Percentiles rank a stretch among this genome's conserved stretches.
phyloP scores from a whole-genome alignment of 2,888 invertebrate genomes.

The Minunthozetes semirufus region DNA sequence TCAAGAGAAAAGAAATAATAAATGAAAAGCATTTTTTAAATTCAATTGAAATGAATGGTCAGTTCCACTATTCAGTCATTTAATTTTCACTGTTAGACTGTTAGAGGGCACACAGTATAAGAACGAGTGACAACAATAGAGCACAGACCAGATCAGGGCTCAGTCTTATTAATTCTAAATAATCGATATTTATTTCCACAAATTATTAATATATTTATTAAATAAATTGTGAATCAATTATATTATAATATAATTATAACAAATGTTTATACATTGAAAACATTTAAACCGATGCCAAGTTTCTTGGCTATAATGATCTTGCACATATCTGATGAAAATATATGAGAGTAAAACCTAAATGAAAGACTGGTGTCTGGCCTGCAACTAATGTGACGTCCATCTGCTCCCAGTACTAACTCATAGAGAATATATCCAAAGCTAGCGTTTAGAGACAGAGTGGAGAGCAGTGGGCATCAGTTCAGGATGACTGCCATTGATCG shows the following conservation, averaged over 20 bases:
- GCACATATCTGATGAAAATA: background rate
- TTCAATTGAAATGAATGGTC: constrained; percentile 15
- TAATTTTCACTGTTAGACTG: background rate
- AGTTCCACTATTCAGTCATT: background rate
- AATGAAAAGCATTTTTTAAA: constrained; percentile 7
- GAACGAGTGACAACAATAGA: too few species aligned
- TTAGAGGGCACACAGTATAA: too few species aligned
- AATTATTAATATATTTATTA: too few species aligned
- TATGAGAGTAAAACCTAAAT: constrained; percentile 9
- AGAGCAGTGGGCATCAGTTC: background rate
- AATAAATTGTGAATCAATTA: too few species aligned
- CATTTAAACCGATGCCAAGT: too few species aligned
- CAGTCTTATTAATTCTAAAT: too few species aligned
- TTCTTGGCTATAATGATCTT: too few species aligned
- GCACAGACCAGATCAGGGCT: too few species aligned
- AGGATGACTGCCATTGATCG: background rate
- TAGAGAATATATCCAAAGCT: background rate
- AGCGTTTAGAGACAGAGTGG: background rate
- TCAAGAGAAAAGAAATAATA: background rate
- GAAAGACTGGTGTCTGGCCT: constrained; percentile 27
- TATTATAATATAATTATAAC: too few species aligned
- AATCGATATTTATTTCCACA: too few species aligned
- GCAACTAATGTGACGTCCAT: constrained; percentile 31
- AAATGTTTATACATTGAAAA: too few species aligned
- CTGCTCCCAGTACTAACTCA: constrained; percentile 27